Conservation (phyloP, 2,888 invertebrate genomes). For the Diploptera punctata region DNA sequence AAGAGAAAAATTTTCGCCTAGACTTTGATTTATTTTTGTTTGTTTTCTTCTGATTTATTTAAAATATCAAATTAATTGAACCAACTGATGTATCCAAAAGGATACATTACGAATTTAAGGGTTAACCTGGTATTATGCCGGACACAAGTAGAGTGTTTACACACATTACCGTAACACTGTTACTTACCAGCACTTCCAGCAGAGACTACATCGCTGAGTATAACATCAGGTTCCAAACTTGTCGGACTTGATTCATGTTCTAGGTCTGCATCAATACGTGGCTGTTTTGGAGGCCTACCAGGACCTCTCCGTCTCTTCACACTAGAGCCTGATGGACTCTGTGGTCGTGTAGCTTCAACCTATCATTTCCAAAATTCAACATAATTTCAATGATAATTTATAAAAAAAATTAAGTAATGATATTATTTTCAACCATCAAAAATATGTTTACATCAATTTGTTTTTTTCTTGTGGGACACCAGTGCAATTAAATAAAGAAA, state of each 20-base stretch:
- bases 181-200: slow-evolving; percentile 34
- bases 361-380: not conserved
- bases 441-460: not conserved
- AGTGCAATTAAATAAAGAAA: too few relatives aligned
- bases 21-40: too few relatives aligned
- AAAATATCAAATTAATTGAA: too few relatives aligned
- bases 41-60: too few relatives aligned
- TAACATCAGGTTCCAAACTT: slow-evolving; percentile 58
- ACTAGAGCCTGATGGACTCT: slow-evolving; percentile 22
- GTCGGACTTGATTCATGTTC: slow-evolving; percentile 49
- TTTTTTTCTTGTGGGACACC: not conserved
- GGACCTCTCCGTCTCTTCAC: slow-evolving; percentile 38
- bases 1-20: too few relatives aligned
- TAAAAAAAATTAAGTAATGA: not conserved
- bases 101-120: too few relatives aligned
- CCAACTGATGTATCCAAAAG: too few relatives aligned
- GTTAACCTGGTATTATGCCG: too few relatives aligned
- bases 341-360: slow-evolving; percentile 17
- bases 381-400: too few relatives aligned
- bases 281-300: slow-evolving; percentile 50
- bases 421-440: not conserved
- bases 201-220: slow-evolving; percentile 55
- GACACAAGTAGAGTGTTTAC: too few relatives aligned
- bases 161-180: too few relatives aligned
- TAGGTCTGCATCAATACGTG: slow-evolving; percentile 49